Percentiles rank a stretch among this genome's conserved stretches.
Evolutionary conservation across 2,113 vertebrate genomes (phyloP).

Genomic region (Neomonachus schauinslandi): DNA sequence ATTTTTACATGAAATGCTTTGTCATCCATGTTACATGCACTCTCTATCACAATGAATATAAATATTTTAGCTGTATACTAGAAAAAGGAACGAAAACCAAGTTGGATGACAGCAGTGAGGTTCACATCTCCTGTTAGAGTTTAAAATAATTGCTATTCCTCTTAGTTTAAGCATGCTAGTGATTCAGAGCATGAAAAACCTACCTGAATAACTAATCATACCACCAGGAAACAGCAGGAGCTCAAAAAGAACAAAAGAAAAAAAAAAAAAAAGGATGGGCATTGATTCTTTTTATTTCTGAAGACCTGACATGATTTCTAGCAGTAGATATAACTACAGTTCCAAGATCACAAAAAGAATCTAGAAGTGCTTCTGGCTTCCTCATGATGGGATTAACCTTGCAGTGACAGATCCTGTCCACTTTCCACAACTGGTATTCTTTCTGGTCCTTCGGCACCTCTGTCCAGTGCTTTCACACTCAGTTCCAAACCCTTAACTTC

Average conservation of each 20-base stretch:
- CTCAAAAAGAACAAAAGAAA: neutral
- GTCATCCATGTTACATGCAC: neutral
- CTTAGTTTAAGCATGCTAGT: neutral
- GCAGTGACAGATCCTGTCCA: neutral
- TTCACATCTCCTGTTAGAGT: neutral
- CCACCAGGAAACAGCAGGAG: neutral
- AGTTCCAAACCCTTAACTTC: neutral
- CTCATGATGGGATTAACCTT: neutral
- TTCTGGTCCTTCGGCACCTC: neutral
- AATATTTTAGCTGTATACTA: neutral
- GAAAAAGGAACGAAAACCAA: neutral
- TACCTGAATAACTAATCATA: neutral
- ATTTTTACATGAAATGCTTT: neutral
- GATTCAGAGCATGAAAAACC: neutral
- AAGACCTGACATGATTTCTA: neutral
- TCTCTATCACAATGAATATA: neutral
- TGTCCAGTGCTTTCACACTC: neutral
- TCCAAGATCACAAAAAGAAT: neutral
- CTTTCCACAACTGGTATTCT: neutral
- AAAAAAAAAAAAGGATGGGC: neutral
- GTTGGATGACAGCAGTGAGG: neutral
- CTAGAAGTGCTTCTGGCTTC: neutral
- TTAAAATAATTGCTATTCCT: neutral
- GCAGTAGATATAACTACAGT: neutral
- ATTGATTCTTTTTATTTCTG: neutral